Evolutionary conservation across 2,113 vertebrate species (phyloP).

Genomic region (Nycticryphes semicollaris): DNA sequence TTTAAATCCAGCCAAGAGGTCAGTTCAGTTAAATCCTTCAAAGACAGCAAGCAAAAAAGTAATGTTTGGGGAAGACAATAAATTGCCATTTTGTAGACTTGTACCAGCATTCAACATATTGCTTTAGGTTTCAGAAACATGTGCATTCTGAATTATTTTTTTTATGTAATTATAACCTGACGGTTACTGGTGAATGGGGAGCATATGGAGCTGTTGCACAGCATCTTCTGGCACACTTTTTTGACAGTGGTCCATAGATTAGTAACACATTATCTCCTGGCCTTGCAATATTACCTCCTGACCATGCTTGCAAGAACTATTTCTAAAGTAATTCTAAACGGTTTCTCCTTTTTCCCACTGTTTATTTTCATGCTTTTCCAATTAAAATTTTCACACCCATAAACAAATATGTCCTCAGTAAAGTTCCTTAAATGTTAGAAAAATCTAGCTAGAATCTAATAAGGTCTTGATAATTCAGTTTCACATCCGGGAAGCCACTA

Average conservation of each 20-base stretch:
- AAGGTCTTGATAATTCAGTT: background rate
- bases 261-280: background rate
- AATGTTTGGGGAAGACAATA: background rate
- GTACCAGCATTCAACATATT: background rate
- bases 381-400: background rate
- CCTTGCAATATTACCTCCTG: background rate
- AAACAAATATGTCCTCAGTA: background rate
- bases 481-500: background rate
- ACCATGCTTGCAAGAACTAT: background rate
- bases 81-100: background rate
- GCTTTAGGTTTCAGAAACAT: background rate
- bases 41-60: background rate
- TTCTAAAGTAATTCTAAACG: background rate
- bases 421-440: background rate
- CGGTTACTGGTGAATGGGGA: background rate
- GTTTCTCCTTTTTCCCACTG: background rate
- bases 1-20: conserved; percentile 10
- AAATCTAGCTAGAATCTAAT: background rate
- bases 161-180: background rate
- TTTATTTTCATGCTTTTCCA: background rate
- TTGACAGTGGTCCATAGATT: background rate
- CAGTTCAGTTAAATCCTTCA: background rate
- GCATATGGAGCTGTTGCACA: background rate
- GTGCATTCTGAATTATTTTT: background rate
- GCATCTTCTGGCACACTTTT: background rate